A percentile compares a stretch with the other conserved stretches of the same genome.
phyloP scores from a whole-genome alignment of 2,113 vertebrate genomes.

The Apodemus speciosus region DNA sequence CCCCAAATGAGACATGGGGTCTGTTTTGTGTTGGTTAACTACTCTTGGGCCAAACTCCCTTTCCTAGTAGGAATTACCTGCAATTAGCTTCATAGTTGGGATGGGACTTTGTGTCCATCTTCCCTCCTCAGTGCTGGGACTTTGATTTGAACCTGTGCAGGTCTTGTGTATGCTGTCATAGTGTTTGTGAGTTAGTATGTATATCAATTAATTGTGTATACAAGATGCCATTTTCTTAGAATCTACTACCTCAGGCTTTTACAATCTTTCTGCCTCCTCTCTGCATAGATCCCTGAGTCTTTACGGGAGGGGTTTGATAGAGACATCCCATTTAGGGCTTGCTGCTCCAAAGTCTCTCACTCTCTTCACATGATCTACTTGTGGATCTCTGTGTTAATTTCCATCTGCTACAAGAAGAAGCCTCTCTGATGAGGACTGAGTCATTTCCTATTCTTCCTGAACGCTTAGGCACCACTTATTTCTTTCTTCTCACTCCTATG shows the following conservation, averaged over 20 bases:
- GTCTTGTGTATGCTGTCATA: background rate
- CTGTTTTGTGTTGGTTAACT: background rate
- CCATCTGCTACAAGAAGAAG: background rate
- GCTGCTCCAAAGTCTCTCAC: background rate
- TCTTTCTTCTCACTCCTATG: slow-evolving; percentile 17
- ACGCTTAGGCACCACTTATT: background rate
- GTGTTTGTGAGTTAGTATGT: background rate
- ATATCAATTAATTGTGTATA: background rate
- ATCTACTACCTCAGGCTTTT: background rate
- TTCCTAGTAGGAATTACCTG: background rate
- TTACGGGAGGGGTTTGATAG: background rate
- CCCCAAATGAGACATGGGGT: background rate
- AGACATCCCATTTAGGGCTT: background rate
- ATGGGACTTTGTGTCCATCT: background rate
- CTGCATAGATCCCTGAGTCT: background rate
- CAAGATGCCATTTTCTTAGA: background rate
- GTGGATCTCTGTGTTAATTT: background rate
- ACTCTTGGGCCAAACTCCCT: too few species aligned
- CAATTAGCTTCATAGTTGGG: background rate
- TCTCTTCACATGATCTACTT: background rate
- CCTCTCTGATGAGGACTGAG: background rate
- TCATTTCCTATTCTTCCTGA: slow-evolving; percentile 7
- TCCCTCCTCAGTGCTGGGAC: background rate
- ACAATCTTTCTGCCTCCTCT: background rate
- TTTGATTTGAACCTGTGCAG: background rate